phyloP scores from a whole-genome alignment of 1,140 invertebrate species.

The Condylostylus longicornis region DNA sequence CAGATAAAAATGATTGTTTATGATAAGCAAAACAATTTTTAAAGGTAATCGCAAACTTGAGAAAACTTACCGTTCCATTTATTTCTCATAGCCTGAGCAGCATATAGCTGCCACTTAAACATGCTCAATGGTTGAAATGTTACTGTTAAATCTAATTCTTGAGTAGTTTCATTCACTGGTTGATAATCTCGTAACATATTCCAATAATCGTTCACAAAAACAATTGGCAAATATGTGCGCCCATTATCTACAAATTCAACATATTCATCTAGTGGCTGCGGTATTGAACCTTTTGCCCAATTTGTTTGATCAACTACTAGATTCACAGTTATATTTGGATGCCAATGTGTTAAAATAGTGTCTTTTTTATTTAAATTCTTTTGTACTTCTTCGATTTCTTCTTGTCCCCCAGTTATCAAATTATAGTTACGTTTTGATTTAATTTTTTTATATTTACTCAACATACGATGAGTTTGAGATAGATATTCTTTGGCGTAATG shows the following conservation, averaged over 20 bases:
- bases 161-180: slow-evolving; percentile 76
- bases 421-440: slow-evolving; percentile 82
- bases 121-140: slow-evolving; percentile 90
- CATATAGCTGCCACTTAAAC: slow-evolving; percentile 96
- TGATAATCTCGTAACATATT: slow-evolving; percentile 93
- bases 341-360: slow-evolving; percentile 95
- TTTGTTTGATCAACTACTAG: slow-evolving; percentile 86
- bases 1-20: no score
- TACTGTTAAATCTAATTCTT: slow-evolving; percentile 53
- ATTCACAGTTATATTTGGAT: slow-evolving; percentile 96
- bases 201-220: slow-evolving; percentile 98
- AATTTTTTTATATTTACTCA: slow-evolving; percentile 89
- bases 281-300: slow-evolving; percentile 80
- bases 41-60: no score
- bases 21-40: no score
- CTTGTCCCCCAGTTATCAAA: slow-evolving; percentile 85
- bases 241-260: slow-evolving; percentile 75
- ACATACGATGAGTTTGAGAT: slow-evolving; percentile 56
- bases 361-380: slow-evolving; percentile 66
- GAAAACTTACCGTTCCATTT: slow-evolving; percentile 54
- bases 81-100: slow-evolving; percentile 80
- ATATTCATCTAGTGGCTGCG: slow-evolving; percentile 82
- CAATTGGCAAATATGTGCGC: slow-evolving; percentile 78
- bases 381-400: slow-evolving; percentile 59
- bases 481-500: slow-evolving; percentile 52